Conservation (phyloP, 1,140 invertebrate genomes). For the Scaptomyza pallida region DNA sequence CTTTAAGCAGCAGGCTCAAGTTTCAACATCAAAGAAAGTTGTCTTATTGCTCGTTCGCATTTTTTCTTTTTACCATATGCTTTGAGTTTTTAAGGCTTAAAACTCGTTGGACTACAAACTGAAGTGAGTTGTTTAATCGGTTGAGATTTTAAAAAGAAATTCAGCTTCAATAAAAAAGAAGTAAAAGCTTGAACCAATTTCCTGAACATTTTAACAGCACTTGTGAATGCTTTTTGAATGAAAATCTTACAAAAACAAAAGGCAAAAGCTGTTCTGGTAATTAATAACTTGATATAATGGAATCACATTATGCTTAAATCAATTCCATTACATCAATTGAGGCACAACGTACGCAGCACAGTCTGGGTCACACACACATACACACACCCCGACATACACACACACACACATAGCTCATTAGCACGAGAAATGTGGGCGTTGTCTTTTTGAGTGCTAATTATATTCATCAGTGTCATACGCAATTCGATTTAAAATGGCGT, state of each 20-base stretch:
- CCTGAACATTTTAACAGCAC: no score
- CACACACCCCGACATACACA: neutral
- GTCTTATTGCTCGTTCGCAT: no score
- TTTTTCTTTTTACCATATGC: no score
- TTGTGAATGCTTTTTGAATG: neutral
- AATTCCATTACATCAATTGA: conserved; percentile 46
- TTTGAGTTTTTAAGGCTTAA: neutral
- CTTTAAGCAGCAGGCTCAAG: no score
- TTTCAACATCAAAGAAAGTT: no score
- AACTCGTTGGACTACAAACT: neutral
- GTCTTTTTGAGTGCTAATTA: conserved; percentile 71
- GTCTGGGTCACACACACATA: conserved; percentile 11
- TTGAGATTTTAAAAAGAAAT: no score
- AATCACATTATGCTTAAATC: conserved; percentile 44
- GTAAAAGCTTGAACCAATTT: no score
- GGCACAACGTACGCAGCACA: conserved; percentile 8
- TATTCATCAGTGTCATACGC: conserved; percentile 55
- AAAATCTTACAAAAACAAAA: neutral
- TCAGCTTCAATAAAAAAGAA: no score
- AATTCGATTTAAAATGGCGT: conserved; percentile 77
- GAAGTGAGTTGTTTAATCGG: no score
- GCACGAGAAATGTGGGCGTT: conserved; percentile 72
- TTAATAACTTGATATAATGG: conserved; percentile 29
- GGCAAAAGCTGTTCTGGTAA: neutral
- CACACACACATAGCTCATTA: conserved; percentile 50